Evolutionary conservation across 2,113 vertebrate genomes (phyloP).

Genomic region (Acinonyx jubatus): DNA sequence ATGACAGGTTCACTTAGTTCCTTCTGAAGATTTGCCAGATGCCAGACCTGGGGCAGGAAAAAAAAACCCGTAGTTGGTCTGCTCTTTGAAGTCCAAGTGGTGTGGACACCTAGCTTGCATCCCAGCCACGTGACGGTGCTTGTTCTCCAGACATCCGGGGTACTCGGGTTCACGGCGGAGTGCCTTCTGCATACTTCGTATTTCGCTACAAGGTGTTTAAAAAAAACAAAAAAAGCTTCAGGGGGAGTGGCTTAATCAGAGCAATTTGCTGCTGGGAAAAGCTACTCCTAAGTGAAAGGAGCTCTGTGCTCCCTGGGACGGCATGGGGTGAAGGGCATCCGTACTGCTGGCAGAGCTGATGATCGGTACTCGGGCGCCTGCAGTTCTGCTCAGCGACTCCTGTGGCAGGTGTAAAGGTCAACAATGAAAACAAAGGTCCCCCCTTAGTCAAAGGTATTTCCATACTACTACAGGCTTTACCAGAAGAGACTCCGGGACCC

Average conservation of each 20-base stretch:
- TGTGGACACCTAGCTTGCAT: no score
- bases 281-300: not conserved
- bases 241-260: not conserved
- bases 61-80: not conserved
- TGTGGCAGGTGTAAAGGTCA: accelerated
- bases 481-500: not conserved
- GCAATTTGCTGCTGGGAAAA: no score
- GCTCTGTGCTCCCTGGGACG: no score
- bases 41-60: not conserved
- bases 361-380: accelerated
- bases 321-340: accelerated
- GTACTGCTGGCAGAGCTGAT: accelerated
- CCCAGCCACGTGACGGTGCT: accelerated
- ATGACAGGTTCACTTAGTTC: not conserved
- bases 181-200: accelerated
- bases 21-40: not conserved
- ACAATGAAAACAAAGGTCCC: not conserved
- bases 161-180: not conserved
- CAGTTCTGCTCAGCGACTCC: not conserved
- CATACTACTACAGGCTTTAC: no score
- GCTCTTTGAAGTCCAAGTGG: not conserved
- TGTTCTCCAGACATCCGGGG: accelerated
- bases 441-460: no score
- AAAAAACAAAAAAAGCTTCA: not conserved
- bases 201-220: not conserved